These are phyloP conservation scores for Varanus komodoensis DNA, from an alignment of 2,113 vertebrate species.

Conservation along the genomic window DNA sequence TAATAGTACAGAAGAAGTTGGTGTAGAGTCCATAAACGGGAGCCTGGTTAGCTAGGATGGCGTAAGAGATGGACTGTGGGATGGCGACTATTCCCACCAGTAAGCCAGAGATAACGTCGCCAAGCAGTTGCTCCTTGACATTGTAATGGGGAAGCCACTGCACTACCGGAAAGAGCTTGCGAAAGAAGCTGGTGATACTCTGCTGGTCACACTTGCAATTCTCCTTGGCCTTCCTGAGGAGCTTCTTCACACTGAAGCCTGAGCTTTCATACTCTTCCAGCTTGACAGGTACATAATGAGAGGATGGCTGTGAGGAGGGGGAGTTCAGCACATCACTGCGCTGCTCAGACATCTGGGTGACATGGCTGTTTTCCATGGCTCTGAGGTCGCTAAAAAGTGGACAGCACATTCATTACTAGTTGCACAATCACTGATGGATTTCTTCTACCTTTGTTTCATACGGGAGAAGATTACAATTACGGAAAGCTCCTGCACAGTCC, in stretches of 20 bases:
- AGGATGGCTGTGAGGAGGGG: background rate
- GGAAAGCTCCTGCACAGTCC: background rate
- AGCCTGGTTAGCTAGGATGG: slow-evolving; percentile 72
- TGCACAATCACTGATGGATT: background rate
- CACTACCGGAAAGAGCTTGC: slow-evolving; percentile 61
- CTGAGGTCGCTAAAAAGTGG: slow-evolving; percentile 14
- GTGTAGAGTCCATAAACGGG: slow-evolving; percentile 75
- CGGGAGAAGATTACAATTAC: background rate
- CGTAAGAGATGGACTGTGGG: slow-evolving; percentile 75
- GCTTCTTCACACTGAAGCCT: slow-evolving; percentile 32
- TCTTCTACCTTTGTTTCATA: background rate
- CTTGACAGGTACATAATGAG: slow-evolving; percentile 1
- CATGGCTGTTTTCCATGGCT: slow-evolving; percentile 23
- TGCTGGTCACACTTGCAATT: slow-evolving; percentile 21
- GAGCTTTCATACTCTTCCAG: slow-evolving; percentile 56
- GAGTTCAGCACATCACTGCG: background rate
- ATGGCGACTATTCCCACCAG: slow-evolving; percentile 72
- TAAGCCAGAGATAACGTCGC: slow-evolving; percentile 69
- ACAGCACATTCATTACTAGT: background rate
- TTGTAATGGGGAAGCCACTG: slow-evolving; percentile 67
- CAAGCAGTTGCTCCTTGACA: slow-evolving; percentile 44
- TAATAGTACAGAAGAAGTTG: slow-evolving; percentile 74
- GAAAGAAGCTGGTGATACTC: slow-evolving; percentile 8
- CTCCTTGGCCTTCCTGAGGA: slow-evolving; percentile 46
- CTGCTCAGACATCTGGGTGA: slow-evolving; percentile 14